A percentile compares a stretch with the other conserved stretches of the same genome.
Conservation (phyloP, 2,888 invertebrate species). For the Chrysolina haemoptera region DNA sequence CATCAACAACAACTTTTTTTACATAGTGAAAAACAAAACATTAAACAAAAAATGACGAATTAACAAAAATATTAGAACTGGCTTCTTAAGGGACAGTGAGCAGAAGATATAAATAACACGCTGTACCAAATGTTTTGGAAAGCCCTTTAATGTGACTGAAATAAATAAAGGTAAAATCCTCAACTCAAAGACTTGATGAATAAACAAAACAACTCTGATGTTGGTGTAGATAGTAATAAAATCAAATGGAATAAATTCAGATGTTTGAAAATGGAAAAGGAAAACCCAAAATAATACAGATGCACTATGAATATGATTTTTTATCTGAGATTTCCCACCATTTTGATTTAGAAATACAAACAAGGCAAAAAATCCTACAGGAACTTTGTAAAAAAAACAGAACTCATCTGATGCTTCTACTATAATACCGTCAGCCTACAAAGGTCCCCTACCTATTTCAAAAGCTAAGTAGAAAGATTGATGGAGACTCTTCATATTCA, state of each 20-base stretch:
- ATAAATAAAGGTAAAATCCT: conserved; percentile 12
- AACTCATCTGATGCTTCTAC: neutral
- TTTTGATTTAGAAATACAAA: conserved; percentile 6
- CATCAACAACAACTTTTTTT: too few relatives aligned
- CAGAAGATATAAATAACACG: neutral
- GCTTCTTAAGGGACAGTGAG: too few relatives aligned
- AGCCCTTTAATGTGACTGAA: conserved; percentile 13
- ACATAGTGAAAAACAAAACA: too few relatives aligned
- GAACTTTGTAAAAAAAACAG: neutral
- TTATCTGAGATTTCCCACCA: conserved; percentile 8
- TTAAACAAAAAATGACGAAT: too few relatives aligned
- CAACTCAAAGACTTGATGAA: conserved; percentile 9
- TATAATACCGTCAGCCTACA: too few relatives aligned
- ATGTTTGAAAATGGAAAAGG: conserved; percentile 9
- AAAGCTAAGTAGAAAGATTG: too few relatives aligned
- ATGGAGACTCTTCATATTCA: too few relatives aligned
- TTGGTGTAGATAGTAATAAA: conserved; percentile 11
- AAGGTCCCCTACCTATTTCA: too few relatives aligned
- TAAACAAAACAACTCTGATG: conserved; percentile 15
- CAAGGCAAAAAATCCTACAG: neutral
- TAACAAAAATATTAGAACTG: too few relatives aligned
- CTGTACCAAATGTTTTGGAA: conserved; percentile 12
- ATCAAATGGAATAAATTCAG: conserved; percentile 17
- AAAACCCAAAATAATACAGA: neutral
- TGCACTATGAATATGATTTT: conserved; percentile 22